A percentile compares a stretch with the other conserved stretches of the same genome.
Evolutionary conservation across 1,140 invertebrate species (phyloP).

Genomic region (Leptinotarsa lineolata): DNA sequence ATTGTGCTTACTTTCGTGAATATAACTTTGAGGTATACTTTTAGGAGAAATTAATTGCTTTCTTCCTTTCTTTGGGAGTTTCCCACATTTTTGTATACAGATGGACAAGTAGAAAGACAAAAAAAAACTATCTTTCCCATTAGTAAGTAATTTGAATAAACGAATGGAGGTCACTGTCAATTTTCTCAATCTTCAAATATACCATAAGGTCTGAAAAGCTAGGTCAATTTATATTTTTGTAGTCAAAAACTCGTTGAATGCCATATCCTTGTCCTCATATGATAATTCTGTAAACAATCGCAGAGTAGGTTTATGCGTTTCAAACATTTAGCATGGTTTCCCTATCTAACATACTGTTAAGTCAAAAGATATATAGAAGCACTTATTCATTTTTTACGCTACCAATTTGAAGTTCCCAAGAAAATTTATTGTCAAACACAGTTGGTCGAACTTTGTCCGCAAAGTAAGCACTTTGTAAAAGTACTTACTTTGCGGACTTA

Average conservation of each 20-base stretch:
- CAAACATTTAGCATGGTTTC: neutral
- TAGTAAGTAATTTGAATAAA: neutral
- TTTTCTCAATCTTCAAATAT: neutral
- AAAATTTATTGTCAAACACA: too few species aligned
- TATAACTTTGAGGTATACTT: neutral
- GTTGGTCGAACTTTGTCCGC: too few species aligned
- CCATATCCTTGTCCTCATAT: neutral
- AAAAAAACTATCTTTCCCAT: too few species aligned
- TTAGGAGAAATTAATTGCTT: too few species aligned
- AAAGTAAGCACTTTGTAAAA: too few species aligned
- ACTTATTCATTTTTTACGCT: neutral
- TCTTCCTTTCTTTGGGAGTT: too few species aligned
- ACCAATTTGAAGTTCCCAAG: too few species aligned
- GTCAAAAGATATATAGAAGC: neutral
- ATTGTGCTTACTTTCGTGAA: neutral
- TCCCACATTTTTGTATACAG: too few species aligned
- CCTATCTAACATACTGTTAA: slow-evolving; percentile 4
- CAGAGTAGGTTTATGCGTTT: neutral
- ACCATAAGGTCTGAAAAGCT: neutral
- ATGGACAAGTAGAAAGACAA: too few species aligned
- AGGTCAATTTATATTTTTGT: slow-evolving; percentile 7
- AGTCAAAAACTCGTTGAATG: neutral
- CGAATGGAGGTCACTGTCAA: neutral
- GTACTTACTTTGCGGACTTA: too few species aligned
- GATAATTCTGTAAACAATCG: neutral